Conservation (phyloP, 2,888 invertebrate genomes). For the Erebia ligea region DNA sequence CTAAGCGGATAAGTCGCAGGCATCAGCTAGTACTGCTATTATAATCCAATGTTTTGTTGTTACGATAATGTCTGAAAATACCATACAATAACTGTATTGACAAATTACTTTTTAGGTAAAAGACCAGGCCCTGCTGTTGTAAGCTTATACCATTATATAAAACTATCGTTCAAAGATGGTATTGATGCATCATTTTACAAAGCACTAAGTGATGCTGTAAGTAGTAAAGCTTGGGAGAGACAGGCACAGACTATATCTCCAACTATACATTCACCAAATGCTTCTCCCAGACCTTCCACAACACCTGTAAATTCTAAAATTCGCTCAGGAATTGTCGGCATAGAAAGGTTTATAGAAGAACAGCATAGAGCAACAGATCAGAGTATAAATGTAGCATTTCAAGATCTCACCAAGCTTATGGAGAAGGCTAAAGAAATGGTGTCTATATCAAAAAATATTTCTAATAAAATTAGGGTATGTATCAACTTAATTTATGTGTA, state of each 20-base stretch:
- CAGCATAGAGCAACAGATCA: conserved; percentile 95
- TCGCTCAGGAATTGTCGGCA: conserved; percentile 96
- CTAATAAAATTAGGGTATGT: conserved; percentile 92
- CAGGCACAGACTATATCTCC: conserved; percentile 50
- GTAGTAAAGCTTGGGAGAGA: conserved; percentile 86
- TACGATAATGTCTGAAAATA: too few species aligned
- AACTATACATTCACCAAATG: conserved; percentile 44
- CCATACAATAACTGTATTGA: not conserved
- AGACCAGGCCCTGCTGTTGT: conserved; percentile 89
- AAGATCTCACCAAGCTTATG: conserved; percentile 97
- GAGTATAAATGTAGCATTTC: conserved; percentile 96
- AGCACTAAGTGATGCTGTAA: conserved; percentile 85
- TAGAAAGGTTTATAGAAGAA: conserved; percentile 95
- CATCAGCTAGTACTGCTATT: too few species aligned
- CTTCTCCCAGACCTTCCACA: conserved; percentile 53
- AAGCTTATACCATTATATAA: conserved; percentile 89
- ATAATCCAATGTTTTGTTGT: too few species aligned
- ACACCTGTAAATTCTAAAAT: conserved; percentile 84
- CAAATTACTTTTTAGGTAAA: conserved; percentile 74
- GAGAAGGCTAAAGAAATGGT: conserved; percentile 99
- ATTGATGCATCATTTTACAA: conserved; percentile 85
- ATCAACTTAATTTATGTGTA: not conserved
- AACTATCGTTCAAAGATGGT: conserved; percentile 94
- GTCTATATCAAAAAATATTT: conserved; percentile 93
- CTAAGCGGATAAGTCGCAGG: too few species aligned